Evolutionary conservation across 2,888 invertebrate species (phyloP).

Genomic region (Ormyrus nitidulus): DNA sequence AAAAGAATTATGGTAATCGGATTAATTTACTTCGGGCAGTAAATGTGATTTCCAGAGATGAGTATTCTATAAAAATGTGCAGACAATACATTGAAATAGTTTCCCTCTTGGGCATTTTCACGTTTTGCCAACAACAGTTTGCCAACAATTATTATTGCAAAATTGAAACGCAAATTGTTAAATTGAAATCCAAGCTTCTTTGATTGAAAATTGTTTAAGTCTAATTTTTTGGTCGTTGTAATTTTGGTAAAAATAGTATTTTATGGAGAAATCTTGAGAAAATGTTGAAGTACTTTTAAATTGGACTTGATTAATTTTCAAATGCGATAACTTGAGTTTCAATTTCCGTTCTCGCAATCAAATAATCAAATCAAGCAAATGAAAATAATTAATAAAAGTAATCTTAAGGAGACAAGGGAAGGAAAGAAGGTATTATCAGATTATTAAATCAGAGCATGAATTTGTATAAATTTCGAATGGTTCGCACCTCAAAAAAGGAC

Average conservation of each 20-base stretch:
- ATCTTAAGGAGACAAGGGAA: slow-evolving; percentile 27
- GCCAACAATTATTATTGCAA: too few species aligned
- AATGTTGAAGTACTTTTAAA: too few species aligned
- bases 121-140: too few species aligned
- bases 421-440: slow-evolving; percentile 28
- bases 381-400: slow-evolving; percentile 32
- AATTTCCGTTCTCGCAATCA: slow-evolving; percentile 26
- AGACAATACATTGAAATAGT: too few species aligned
- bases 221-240: background rate
- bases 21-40: slow-evolving; percentile 65
- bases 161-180: too few species aligned
- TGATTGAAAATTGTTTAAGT: too few species aligned
- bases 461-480: slow-evolving; percentile 37
- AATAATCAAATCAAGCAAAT: slow-evolving; percentile 30
- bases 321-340: slow-evolving; percentile 2
- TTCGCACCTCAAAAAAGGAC: background rate
- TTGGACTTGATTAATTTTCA: slow-evolving; percentile 12
- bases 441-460: slow-evolving; percentile 51
- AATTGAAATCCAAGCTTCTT: too few species aligned
- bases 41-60: slow-evolving; percentile 62
- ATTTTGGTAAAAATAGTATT: background rate
- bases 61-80: too few species aligned
- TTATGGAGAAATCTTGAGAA: background rate
- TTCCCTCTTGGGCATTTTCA: too few species aligned
- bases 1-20: slow-evolving; percentile 59